Evolutionary conservation across 2,888 invertebrate species (phyloP).

Genomic region (Andrena fulva): DNA sequence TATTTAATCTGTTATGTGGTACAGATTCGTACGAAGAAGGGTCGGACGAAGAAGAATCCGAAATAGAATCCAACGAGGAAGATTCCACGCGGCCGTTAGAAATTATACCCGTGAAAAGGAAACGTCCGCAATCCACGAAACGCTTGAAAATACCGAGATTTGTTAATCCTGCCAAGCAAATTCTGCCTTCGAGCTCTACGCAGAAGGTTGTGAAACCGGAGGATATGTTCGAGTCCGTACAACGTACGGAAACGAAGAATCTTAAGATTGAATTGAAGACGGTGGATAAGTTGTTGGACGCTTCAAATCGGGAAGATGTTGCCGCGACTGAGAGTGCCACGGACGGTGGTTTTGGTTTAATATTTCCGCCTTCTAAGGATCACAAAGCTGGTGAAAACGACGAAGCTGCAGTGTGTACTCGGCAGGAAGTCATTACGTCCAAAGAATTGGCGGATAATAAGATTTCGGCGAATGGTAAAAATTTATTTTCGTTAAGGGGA

Average conservation of each 20-base stretch:
- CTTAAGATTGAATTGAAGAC: slow-evolving; percentile 87
- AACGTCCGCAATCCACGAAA: slow-evolving; percentile 82
- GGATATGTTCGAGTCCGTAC: slow-evolving; percentile 86
- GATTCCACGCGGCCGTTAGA: slow-evolving; percentile 78
- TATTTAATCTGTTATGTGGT: slow-evolving; percentile 6
- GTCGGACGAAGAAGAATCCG: slow-evolving; percentile 86
- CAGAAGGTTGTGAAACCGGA: slow-evolving; percentile 84
- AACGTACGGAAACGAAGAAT: slow-evolving; percentile 81
- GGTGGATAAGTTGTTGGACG: slow-evolving; percentile 76
- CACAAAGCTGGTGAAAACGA: slow-evolving; percentile 67
- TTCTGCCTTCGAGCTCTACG: slow-evolving; percentile 66
- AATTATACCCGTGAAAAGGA: slow-evolving; percentile 85
- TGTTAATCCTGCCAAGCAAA: slow-evolving; percentile 85
- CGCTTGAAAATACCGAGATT: slow-evolving; percentile 87
- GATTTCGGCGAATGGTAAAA: slow-evolving; percentile 87
- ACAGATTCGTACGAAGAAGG: slow-evolving; percentile 35
- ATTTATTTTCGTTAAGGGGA: background rate
- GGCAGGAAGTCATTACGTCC: slow-evolving; percentile 86
- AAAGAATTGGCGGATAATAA: slow-evolving; percentile 89
- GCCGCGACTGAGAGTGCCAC: slow-evolving; percentile 43
- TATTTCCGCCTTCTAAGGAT: slow-evolving; percentile 77
- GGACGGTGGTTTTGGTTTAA: slow-evolving; percentile 81
- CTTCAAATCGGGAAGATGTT: slow-evolving; percentile 49
- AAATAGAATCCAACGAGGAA: slow-evolving; percentile 88
- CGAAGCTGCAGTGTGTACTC: slow-evolving; percentile 67